Evolutionary conservation across 2,888 invertebrate genomes (phyloP), one percentile per base, ranked within the genome.

Genomic region (Conchocele bisecta): DNA sequence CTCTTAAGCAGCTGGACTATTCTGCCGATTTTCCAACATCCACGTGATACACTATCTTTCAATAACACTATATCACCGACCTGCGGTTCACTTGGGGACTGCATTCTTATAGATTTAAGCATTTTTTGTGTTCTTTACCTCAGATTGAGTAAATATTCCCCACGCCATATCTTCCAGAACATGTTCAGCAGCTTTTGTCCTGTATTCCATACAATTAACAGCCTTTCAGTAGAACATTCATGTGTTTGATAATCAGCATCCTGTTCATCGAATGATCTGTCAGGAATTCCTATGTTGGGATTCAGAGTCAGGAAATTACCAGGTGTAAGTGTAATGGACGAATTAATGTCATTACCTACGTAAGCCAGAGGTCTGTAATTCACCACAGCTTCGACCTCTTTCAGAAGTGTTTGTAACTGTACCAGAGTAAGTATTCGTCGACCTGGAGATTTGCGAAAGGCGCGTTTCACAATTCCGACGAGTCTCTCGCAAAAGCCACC

Each of bases 291-390:
- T 31, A 22, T 57, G 13, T 42, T 41, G 15, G 53, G 66, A 42
- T 65, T 65, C 28, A 57, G 37, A 20, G 50, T 29, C 9, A 65
- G 51, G 26, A 65, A 57, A 50, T 65, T 57, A 5, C 33, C 48
- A 26, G 57, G 65, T 24, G 65, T 65, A 1, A 58, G 50, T 9
- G 28, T 29, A 0, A 58, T 37, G 33, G 31, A 42, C 15, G 65
- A 50, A 22, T 65, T 48, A 6, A 65, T 46, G 37, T 65, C 65
- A 41, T 50, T 51, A n/a, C 65, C 41, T 9, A 58, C 26, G 41
- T 64, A 64, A 13, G 58, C 51, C 24, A 58, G 26, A 26, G 65
- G 65, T 39, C 50, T 57, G 13, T 57, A 48, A 31, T 65, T 65
- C 2, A 64, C 48, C 24, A 64, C 35, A 17, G 54, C 31, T 20